Evolutionary conservation across 2,888 invertebrate genomes (phyloP), one percentile per base, ranked within the genome.

Genomic region (Coelinius sp.): DNA sequence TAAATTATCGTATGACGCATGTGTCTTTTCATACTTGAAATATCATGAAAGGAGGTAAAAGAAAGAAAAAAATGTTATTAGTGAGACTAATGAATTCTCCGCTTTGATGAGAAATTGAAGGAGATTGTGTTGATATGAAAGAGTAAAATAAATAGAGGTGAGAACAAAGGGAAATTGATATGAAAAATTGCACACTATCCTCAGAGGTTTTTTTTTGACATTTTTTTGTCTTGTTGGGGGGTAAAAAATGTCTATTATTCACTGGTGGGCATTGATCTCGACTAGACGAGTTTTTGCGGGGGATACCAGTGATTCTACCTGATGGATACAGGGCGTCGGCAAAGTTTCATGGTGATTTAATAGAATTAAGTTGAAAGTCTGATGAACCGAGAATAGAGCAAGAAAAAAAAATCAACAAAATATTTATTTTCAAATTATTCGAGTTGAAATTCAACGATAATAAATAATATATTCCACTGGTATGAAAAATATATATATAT

Each of bases 1-100:
- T 17, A 59, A 59, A 59, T 35, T 31, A 59, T 59, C 31, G 31
- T n/a, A 59, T 59, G 59, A 59, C 59, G 31, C 20, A 59, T 17
- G n/a, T n/a, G 59, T 59, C 59, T 31, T n/a, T 17, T 20, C 20
- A 20, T 49, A 59, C 35, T 59, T 12, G 17, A 17, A 14, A 35
- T 31, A 59, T 20, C 7, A 59, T n/a, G n/a, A 35, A 31, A 59
- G 31, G 6, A 8, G 31, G 24, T 20, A 20, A 53, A 53, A 17
- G n/a, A n/a, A n/a, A n/a, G n/a, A 35, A 53, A 56, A 17, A 59
- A 35, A 59, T 31, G 59, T 59, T 35, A 35, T 59, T 59, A 20
- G 59, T 5, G 24, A 17, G 14, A 59, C 59, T 17, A 59, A 31
- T 59, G 59, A 35, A 35, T 59, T 8, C 14, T 56, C 24, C 25